phyloP scores from a whole-genome alignment of 2,888 invertebrate genomes.

The Onchidella celtica region DNA sequence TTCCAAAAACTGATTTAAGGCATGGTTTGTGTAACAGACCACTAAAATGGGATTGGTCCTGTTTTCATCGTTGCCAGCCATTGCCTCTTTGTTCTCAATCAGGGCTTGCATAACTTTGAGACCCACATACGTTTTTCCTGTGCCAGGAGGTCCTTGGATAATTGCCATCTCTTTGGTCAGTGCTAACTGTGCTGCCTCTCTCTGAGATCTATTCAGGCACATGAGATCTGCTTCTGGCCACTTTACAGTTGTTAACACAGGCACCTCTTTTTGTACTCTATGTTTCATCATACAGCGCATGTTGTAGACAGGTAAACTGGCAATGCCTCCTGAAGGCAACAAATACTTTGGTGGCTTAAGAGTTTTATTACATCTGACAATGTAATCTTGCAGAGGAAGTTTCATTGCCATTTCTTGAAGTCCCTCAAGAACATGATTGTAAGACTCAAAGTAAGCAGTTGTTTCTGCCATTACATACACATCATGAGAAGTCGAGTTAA shows the following conservation, averaged over 20 bases:
- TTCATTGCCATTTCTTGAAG: slow-evolving; percentile 83
- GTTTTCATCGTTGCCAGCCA: slow-evolving; percentile 67
- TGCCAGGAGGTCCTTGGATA: slow-evolving; percentile 88
- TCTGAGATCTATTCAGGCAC: slow-evolving; percentile 58
- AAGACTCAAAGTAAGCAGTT: slow-evolving; percentile 90
- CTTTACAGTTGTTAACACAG: slow-evolving; percentile 51
- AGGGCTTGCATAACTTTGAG: slow-evolving; percentile 86
- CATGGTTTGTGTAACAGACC: slow-evolving; percentile 79
- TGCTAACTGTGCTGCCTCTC: slow-evolving; percentile 70
- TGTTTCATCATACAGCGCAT: slow-evolving; percentile 24
- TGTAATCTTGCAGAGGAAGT: slow-evolving; percentile 57
- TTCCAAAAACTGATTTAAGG: slow-evolving; percentile 61
- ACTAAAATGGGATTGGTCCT: slow-evolving; percentile 84
- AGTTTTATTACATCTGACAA: slow-evolving; percentile 61
- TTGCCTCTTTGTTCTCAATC: slow-evolving; percentile 82
- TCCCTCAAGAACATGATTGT: slow-evolving; percentile 87
- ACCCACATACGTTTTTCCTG: slow-evolving; percentile 91
- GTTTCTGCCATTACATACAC: slow-evolving; percentile 86
- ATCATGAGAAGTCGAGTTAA: slow-evolving; percentile 47
- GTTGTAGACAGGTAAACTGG: slow-evolving; percentile 17
- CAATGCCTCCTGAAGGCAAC: slow-evolving; percentile 15
- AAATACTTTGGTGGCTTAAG: slow-evolving; percentile 66
- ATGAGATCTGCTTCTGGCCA: slow-evolving; percentile 59
- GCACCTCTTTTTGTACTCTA: background rate
- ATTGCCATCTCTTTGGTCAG: slow-evolving; percentile 75